These are phyloP conservation scores for Hyalella azteca DNA, from an alignment of 2,888 invertebrate species.

Conservation along the genomic window DNA sequence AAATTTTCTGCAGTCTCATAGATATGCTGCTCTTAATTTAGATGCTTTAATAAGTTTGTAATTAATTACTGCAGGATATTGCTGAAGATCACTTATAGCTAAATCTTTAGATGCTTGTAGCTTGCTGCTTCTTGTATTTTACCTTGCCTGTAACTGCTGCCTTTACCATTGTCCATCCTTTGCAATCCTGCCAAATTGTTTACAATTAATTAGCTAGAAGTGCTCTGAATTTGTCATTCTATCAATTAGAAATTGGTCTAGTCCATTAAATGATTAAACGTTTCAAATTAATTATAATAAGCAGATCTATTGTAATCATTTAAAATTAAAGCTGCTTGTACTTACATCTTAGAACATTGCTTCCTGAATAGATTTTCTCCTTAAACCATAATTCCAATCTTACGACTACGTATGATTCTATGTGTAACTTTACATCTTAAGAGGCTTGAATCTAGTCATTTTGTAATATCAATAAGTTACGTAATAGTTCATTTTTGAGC, in stretches of 20 bases:
- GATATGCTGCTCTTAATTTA: neutral
- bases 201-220: slow-evolving; percentile 6
- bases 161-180: slow-evolving; percentile 32
- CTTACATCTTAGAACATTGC: too few relatives aligned
- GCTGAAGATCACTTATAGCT: neutral
- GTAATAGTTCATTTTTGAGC: too few relatives aligned
- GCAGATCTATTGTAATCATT: neutral
- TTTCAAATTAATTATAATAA: too few relatives aligned
- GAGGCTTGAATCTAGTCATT: slow-evolving; percentile 25
- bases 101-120: neutral
- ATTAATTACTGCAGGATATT: neutral
- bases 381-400: too few relatives aligned
- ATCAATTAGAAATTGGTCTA: neutral
- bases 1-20: neutral
- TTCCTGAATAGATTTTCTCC: too few relatives aligned
- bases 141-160: slow-evolving; percentile 34
- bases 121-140: neutral
- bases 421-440: neutral
- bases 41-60: neutral
- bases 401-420: too few relatives aligned
- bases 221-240: neutral
- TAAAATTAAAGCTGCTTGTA: neutral
- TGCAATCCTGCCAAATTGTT: slow-evolving; percentile 29
- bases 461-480: too few relatives aligned
- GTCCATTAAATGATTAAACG: too few relatives aligned